Base-by-base conservation (phyloP, 2,888 invertebrate genomes). In the Tromatobia lineatoria region DNA sequence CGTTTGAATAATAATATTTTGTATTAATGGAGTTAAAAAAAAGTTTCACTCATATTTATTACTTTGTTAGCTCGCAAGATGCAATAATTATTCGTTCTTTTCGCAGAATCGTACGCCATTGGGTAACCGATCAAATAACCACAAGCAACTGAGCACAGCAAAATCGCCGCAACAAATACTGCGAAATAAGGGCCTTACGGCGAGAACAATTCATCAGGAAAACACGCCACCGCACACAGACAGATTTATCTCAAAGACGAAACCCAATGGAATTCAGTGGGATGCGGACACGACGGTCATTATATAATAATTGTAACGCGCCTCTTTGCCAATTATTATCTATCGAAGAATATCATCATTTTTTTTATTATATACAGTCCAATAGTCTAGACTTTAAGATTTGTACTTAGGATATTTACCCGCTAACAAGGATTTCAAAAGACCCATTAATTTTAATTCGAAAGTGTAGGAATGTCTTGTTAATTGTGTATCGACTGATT, bases 31-130 rank as follows among this genome's bases (percentile, higher is more conserved):
- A 34, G 7, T 34, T 0, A 7, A 0, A 34, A 7, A 34, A 34
- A 34, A 34, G 34, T 29, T 29, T 29, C 29, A 3, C 3, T 15
- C 3, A n/a, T 20, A 54, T 18, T 54, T 54, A 4, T 8, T 54
- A 20, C 7, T 54, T 20, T 59, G 15, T 3, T 29, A 25, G 2
- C 18, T 13, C 18, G 42, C 38, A 38, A 10, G 20, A 23, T 54
- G 3, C 4, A 18, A 52, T 52, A 38, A 52, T 13, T 66, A 67
- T 80, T 29, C 45, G 82, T 29, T 70, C 52, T 74, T 42, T 74
- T 85, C 87, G 69, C 80, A 92, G 91, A 88, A 85, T 87, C 91
- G 93, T 74, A 91, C 91, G 67, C 93, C 93, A 34, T 86, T 93
- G 42, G 89, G 89, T 64, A 93, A 91, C 79, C 87, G 93, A 69